Base-by-base conservation (phyloP, 1,140 invertebrate species). In the Anoplolepis gracilipes region DNA sequence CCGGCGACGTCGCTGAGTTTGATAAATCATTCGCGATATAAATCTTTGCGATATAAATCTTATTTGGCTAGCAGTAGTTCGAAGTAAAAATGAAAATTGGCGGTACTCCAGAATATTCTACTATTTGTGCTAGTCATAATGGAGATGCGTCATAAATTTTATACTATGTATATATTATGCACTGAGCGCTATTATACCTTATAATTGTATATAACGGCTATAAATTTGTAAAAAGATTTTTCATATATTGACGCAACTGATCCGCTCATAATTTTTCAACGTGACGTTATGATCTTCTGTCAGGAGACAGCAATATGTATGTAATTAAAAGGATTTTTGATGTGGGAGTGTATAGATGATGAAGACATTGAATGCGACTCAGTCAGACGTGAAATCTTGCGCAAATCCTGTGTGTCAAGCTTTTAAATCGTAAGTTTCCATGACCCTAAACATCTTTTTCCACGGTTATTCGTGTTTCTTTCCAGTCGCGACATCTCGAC, bases 331-430 rank as follows among this genome's bases (percentile, higher is more conserved):
- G 39, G 5, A 69, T 25, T 36, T 65, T 36, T 33, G 39, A 16
- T 1, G 46, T 16, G 46, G 0, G 6, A 49, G n/a, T n/a, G n/a
- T n/a, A n/a, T n/a, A 62, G 65, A 69, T 16, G 25, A 69, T 57
- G 33, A 42, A 33, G 65, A 22, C 42, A 70, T 70, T 22, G 42
- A 77, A 39, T 30, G 42, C 22, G 36, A 55, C n/a, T 70, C 77
- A 39, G 77, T 81, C 65, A 46, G 6, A 59, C 65, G 67, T 82
- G n/a, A 82, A 82, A 82, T 82, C 53, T 82, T 82, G 28, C 53
- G 78, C 36, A 82, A 82, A 59, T n/a, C 16, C 7, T 10, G 19
- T n/a, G 22, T 33, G 67, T 82, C 36, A 73, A 61, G 25, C 36
- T 73, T 42, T 19, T 72, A 82, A 82, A 72, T 33, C 13, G 28